Conservation (phyloP, 2,113 vertebrate genomes). For the Clarias magur region DNA sequence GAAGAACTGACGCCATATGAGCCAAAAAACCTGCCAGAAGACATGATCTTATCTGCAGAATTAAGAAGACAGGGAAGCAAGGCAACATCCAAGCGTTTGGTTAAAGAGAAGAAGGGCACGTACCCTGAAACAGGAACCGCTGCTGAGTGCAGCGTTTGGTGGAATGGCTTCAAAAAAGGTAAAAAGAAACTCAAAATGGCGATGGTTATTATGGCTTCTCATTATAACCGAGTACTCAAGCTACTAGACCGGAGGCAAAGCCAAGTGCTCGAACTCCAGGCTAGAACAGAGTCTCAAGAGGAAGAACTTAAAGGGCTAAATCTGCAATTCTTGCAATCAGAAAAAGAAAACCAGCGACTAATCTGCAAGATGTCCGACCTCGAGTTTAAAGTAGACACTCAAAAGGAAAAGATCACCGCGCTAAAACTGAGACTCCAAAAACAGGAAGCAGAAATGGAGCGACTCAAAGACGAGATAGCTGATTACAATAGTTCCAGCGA, state of each 20-base stretch:
- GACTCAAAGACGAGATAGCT: background rate
- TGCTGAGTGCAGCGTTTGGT: background rate
- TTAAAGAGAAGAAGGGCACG: background rate
- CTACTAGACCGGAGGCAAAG: background rate
- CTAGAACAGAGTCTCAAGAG: background rate
- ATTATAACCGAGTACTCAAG: background rate
- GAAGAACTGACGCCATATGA: background rate
- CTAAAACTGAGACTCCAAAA: background rate
- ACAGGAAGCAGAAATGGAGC: background rate
- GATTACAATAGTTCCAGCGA: background rate
- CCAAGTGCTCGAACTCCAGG: background rate
- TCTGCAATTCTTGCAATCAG: background rate
- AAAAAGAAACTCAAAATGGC: slow-evolving; percentile 20
- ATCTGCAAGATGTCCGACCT: background rate
- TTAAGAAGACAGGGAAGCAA: background rate
- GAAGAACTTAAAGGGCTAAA: background rate
- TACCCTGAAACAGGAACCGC: background rate
- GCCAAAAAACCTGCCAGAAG: background rate
- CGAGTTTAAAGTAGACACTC: background rate
- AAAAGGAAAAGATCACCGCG: background rate
- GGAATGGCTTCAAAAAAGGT: background rate
- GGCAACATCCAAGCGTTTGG: background rate
- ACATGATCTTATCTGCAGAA: background rate
- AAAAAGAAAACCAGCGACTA: background rate
- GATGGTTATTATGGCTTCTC: slow-evolving; percentile 7